Base-by-base conservation (phyloP, 2,797 vertebrate species). In the Dryobates pubescens region DNA sequence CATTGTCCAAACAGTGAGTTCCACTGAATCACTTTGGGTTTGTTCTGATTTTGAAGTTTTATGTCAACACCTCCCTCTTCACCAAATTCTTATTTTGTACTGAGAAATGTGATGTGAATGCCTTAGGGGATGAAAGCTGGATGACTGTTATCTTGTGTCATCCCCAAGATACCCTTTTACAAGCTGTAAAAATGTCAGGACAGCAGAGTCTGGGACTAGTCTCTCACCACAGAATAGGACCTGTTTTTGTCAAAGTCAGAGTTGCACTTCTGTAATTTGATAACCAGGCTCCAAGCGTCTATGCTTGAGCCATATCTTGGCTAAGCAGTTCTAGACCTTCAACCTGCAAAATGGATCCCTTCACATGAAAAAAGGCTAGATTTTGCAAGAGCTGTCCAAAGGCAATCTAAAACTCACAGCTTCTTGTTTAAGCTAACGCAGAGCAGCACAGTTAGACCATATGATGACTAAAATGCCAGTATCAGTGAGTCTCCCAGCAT, bases 21-120 rank as follows among this genome's bases (percentile, higher is more conserved):
- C 2, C 5, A 2, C 0, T 2, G 54, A 15, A 29, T 57, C 62
- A 0, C 24, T 10, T 0, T 11, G 69, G 41, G 5, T 74, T 53
- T 49, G 19, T 43, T 74, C 36, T 13, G 53, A 18, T 91, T 72
- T 75, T 75, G 36, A 83, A 74, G 73, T 93, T 91, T 14, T 24
- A 8, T 30, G 9, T 63, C 14, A 2, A 57, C 65, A 7, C 3
- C 38, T 74, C 23, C 22, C 24, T 26, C 49, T 34, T 68, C 32
- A 2, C 34, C 29, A 4, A 2, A 34, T 86, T 27, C 19, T 20
- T 27, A 20, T 10, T 72, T 38, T 53, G 30, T 58, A 2, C 19
- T 5, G 36, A 27, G 36, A 61, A 49, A 24, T 24, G 47, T 62
- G 73, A 38, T 32, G 17, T 47, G 82, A 88, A 59, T 32, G 70